phyloP scores from a whole-genome alignment of 2,888 invertebrate species.

The Rotaria macrura region DNA sequence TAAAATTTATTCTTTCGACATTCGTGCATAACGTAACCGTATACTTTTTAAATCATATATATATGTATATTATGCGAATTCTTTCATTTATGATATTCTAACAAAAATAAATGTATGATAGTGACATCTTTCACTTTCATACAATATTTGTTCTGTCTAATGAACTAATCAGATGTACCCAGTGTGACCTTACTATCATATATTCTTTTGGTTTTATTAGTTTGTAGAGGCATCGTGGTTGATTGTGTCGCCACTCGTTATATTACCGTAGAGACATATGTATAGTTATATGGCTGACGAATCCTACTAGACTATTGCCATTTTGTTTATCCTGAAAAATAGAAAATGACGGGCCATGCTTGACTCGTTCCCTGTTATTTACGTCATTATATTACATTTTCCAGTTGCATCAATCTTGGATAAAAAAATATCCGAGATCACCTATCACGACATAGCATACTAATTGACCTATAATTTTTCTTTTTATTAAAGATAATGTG shows the following conservation, averaged over 20 bases:
- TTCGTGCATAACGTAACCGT: too few relatives aligned
- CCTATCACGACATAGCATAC: background rate
- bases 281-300: background rate
- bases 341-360: background rate
- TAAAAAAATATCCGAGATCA: background rate
- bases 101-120: background rate
- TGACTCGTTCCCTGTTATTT: background rate
- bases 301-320: background rate
- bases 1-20: too few relatives aligned
- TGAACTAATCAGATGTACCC: background rate
- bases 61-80: too few relatives aligned
- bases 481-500: background rate
- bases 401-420: background rate
- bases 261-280: background rate
- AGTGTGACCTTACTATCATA: background rate
- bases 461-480: background rate
- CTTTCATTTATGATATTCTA: too few relatives aligned
- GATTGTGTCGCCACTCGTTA: background rate
- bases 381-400: background rate
- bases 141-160: background rate
- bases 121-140: background rate
- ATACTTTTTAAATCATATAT: too few relatives aligned
- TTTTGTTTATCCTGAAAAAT: background rate
- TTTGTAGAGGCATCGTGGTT: background rate
- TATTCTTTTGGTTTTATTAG: background rate